Conservation (phyloP, 2,888 invertebrate species). For the Lasioglossum calceatum region DNA sequence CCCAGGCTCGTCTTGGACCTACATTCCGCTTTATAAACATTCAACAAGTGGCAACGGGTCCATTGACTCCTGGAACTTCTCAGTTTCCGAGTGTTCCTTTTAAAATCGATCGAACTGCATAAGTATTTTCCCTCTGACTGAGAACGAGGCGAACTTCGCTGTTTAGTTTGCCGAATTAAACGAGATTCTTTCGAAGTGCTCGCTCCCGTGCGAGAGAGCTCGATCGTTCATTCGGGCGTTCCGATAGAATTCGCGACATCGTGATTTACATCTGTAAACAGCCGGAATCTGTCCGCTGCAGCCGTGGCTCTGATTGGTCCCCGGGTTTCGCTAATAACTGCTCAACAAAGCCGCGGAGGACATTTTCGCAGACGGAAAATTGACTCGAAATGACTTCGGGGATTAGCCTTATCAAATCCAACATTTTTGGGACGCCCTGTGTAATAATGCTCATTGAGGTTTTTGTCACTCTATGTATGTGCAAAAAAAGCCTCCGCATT, state of each 20-base stretch:
- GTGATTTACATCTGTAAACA: neutral
- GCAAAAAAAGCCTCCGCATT: too few relatives aligned
- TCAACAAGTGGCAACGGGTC: conserved; percentile 71
- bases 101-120: conserved; percentile 63
- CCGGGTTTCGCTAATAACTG: too few relatives aligned
- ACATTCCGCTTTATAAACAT: conserved; percentile 70
- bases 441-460: too few relatives aligned
- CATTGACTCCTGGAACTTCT: conserved; percentile 58
- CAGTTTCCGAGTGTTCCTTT: conserved; percentile 59
- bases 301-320: neutral
- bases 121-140: conserved; percentile 48
- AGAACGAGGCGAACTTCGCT: conserved; percentile 46
- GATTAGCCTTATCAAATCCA: too few relatives aligned
- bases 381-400: too few relatives aligned
- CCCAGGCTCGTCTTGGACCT: neutral
- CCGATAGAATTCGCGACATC: neutral
- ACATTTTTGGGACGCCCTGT: too few relatives aligned
- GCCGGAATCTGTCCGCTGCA: neutral
- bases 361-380: too few relatives aligned
- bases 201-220: neutral
- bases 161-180: conserved; percentile 51
- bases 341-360: too few relatives aligned
- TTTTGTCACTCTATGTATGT: too few relatives aligned
- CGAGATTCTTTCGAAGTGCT: conserved; percentile 42
- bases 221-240: conserved; percentile 11